These are phyloP conservation scores for Corvus hawaiiensis DNA, from an alignment of 2,113 vertebrate genomes.

Conservation along the genomic window DNA sequence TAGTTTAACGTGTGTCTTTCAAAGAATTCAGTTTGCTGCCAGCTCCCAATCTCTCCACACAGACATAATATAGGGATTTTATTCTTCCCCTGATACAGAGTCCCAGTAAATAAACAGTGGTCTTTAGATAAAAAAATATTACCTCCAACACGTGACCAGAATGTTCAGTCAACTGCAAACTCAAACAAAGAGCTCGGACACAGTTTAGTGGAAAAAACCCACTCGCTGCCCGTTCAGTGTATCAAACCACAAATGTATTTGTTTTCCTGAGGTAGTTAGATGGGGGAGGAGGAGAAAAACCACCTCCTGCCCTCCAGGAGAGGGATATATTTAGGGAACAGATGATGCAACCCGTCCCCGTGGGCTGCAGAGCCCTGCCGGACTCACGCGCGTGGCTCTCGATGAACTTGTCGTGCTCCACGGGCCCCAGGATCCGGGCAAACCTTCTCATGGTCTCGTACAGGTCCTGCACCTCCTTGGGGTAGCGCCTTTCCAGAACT, in stretches of 20 bases:
- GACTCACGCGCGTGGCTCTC: conserved; percentile 92
- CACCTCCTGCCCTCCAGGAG: neutral
- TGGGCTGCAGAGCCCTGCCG: neutral
- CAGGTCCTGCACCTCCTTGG: conserved; percentile 93
- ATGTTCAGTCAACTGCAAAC: neutral
- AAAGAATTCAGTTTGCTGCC: neutral
- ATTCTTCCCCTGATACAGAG: neutral
- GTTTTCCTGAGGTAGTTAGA: neutral
- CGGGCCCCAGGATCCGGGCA: conserved; percentile 87
- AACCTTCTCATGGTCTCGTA: conserved; percentile 93
- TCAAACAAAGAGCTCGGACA: neutral
- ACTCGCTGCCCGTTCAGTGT: neutral
- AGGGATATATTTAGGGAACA: neutral
- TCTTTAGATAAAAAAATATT: neutral
- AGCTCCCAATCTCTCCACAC: neutral
- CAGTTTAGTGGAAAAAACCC: neutral
- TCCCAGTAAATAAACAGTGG: neutral
- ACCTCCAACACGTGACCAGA: neutral
- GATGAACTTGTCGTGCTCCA: conserved; percentile 96
- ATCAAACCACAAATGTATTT: neutral
- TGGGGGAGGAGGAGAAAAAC: neutral
- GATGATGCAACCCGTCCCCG: neutral
- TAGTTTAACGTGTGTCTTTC: neutral
- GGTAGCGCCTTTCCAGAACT: conserved; percentile 94
- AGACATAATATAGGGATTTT: neutral